Evolutionary conservation across 2,797 vertebrate species (phyloP).

Genomic region (Esox lucius): DNA sequence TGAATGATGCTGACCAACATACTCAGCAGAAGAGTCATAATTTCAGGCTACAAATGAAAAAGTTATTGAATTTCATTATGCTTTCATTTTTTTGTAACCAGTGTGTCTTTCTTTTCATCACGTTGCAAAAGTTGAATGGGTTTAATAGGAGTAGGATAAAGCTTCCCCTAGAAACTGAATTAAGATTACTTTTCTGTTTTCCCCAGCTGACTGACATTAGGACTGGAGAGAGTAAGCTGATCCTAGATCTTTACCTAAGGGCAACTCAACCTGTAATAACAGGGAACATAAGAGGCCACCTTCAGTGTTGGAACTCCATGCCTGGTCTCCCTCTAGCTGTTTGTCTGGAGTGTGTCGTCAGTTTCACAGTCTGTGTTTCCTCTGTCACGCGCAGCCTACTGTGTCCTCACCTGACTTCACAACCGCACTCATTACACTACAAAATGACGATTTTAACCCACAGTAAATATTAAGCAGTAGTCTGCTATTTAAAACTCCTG

Average conservation of each 20-base stretch:
- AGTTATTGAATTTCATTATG: too few species aligned
- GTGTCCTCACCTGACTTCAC: not conserved
- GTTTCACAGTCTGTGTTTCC: not conserved
- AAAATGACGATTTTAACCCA: too few species aligned
- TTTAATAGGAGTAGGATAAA: not conserved
- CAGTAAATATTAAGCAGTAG: not conserved
- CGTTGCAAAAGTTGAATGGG: not conserved
- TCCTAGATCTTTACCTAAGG: not conserved
- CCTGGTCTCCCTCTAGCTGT: not conserved
- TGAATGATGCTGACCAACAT: too few species aligned
- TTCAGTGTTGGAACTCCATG: not conserved
- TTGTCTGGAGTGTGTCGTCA: slow-evolving; percentile 8
- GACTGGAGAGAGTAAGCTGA: not conserved
- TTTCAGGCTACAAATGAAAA: too few species aligned
- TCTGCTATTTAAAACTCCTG: not conserved
- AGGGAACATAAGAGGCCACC: not conserved
- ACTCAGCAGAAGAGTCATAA: too few species aligned
- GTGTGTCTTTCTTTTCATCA: too few species aligned
- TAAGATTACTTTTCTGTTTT: not conserved
- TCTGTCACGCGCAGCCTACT: not conserved
- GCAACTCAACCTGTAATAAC: not conserved
- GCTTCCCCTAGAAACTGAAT: not conserved
- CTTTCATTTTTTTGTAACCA: too few species aligned
- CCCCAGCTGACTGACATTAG: not conserved
- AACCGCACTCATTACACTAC: not conserved